Evolutionary conservation across 2,888 invertebrate genomes (phyloP), one percentile per base, ranked within the genome.

Genomic region (Cephus runcator): DNA sequence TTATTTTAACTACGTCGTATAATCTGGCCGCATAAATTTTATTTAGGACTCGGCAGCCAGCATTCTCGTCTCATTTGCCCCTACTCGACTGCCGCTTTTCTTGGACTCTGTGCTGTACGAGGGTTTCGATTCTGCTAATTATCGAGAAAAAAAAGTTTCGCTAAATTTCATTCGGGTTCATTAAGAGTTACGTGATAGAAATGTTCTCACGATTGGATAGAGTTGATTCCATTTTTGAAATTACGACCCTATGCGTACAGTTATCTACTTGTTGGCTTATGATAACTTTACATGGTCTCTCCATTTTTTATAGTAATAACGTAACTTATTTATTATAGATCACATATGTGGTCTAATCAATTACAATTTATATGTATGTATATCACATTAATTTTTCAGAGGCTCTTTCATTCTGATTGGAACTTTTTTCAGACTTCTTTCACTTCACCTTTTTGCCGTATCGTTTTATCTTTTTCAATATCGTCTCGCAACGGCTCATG

Each of bases 1-100:
- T 90, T 88, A 89, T 87, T 89, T 88, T 87, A 88, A 88, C 88
- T 83, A 81, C 87, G 82, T 84, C 86, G 82, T 86, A 87, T 88
- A 89, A 89, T 87, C 84, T 81, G 85, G 80, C 83, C 85, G 83
- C 86, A 88, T 88, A 87, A 88, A 89, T 90, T 90, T 86, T 83
- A 81, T 80, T 36, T 30, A 33, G 30, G 30, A 75, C 68, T 33
- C 12, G 56, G 40, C 6, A 33, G 30, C 36, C 31, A 71, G 71
- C 12, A 33, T 30, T 31, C 71, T 71, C 31, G 56, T 56, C 56
- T 56, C 56, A 2, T 56, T 56, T 56, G 23, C 23, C 56, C 56
- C 56, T 56, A 2, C 23, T 23, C 9, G 23, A 9, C 23, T 56
- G 56, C 56, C 56, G 56, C 56, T 23, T 23, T 56, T 23, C 56